phyloP scores from a whole-genome alignment of 1,140 invertebrate genomes.

The Trichonephila inaurata region DNA sequence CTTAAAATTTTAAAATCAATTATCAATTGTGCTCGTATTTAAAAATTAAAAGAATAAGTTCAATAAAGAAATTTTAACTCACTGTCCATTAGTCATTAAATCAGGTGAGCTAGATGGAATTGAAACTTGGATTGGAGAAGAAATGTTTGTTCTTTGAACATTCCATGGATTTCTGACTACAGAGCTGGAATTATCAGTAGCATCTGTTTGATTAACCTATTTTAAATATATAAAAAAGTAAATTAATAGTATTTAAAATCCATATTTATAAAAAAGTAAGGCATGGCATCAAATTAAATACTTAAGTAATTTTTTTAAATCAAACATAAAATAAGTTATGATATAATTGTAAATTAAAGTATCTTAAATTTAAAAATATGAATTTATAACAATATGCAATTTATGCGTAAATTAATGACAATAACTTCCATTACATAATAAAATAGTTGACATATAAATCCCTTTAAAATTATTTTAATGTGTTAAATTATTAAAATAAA shows the following conservation, averaged over 20 bases:
- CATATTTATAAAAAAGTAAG: background rate
- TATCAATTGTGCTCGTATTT: too few relatives aligned
- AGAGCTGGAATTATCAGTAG: conserved; percentile 22
- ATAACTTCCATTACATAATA: too few relatives aligned
- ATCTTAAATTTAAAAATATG: too few relatives aligned
- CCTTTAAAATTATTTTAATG: background rate
- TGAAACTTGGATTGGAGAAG: conserved; percentile 71
- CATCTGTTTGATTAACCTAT: conserved; percentile 25
- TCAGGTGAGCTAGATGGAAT: conserved; percentile 68
- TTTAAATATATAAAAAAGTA: background rate
- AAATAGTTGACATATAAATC: too few relatives aligned
- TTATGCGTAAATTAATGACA: too few relatives aligned
- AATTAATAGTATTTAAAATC: background rate
- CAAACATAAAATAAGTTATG: background rate
- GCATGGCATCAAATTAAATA: background rate
- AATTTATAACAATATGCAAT: too few relatives aligned
- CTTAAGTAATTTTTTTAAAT: background rate
- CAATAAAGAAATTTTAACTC: conserved; percentile 10
- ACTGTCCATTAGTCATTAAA: conserved; percentile 65
- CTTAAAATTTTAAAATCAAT: too few relatives aligned
- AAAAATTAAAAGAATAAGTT: background rate
- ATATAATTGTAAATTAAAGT: background rate
- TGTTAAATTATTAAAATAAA: background rate
- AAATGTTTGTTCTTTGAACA: conserved; percentile 41
- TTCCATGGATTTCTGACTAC: conserved; percentile 57